Percentiles rank a stretch among this genome's conserved stretches.
phyloP scores from a whole-genome alignment of 2,797 vertebrate species.

The Geotria australis region DNA sequence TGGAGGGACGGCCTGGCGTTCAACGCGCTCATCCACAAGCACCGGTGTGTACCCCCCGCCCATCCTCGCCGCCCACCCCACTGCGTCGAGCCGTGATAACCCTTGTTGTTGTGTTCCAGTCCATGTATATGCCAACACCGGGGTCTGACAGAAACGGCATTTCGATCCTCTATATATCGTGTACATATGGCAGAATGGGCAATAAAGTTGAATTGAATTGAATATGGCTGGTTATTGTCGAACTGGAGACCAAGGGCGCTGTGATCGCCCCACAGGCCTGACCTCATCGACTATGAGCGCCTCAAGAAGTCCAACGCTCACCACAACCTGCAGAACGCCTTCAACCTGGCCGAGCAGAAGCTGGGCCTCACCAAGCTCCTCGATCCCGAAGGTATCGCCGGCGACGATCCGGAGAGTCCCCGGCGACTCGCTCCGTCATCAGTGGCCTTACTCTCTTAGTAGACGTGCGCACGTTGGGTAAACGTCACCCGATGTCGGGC shows the following conservation, averaged over 20 bases:
- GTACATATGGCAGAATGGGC: too few species aligned
- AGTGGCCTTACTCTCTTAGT: neutral
- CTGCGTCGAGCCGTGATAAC: too few species aligned
- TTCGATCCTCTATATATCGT: too few species aligned
- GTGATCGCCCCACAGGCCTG: slow-evolving; percentile 18
- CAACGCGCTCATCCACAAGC: slow-evolving; percentile 72
- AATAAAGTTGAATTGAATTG: too few species aligned
- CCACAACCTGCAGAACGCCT: slow-evolving; percentile 75
- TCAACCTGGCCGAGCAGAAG: slow-evolving; percentile 55
- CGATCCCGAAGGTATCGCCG: slow-evolving; percentile 48
- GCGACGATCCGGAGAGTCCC: neutral
- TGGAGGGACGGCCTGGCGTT: slow-evolving; percentile 81
- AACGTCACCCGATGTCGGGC: too few species aligned
- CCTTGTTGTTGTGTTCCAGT: too few species aligned
- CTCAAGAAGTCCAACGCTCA: slow-evolving; percentile 65
- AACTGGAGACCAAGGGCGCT: too few species aligned
- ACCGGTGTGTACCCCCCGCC: slow-evolving; percentile 20
- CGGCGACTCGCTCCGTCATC: neutral
- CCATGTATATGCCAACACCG: too few species aligned
- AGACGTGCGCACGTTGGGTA: too few species aligned
- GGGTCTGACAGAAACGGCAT: too few species aligned
- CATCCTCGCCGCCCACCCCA: rapidly evolving
- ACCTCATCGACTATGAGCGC: slow-evolving; percentile 65
- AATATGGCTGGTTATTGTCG: too few species aligned
- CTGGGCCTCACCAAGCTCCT: slow-evolving; percentile 72